These are phyloP conservation scores for Pelodiscus sinensis DNA, from an alignment of 2,113 vertebrate genomes.

Conservation along the genomic window DNA sequence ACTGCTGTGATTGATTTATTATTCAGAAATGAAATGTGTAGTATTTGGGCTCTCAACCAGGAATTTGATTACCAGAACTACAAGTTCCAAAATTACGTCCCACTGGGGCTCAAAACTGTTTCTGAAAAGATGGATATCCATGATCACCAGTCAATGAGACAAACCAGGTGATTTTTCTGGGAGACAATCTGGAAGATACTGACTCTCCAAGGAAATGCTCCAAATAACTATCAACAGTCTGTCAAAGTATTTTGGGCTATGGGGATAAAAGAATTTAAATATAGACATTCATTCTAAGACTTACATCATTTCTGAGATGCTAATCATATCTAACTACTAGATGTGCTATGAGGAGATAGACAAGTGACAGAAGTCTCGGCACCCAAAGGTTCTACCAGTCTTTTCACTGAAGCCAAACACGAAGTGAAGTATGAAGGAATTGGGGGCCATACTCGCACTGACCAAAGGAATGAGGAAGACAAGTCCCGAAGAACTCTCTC, in stretches of 20 bases:
- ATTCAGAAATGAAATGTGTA: not conserved
- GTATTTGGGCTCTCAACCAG: too few relatives aligned
- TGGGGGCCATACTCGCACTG: not conserved
- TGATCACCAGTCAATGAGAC: too few relatives aligned
- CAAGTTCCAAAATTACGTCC: too few relatives aligned
- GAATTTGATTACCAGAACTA: too few relatives aligned
- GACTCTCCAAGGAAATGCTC: not conserved
- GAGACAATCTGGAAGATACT: not conserved
- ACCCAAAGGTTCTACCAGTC: not conserved
- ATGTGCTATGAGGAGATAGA: not conserved
- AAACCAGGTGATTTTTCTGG: too few relatives aligned
- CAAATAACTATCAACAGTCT: not conserved
- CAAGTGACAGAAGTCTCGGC: not conserved
- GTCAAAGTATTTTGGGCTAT: not conserved
- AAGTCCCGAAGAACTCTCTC: not conserved
- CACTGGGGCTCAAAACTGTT: not conserved
- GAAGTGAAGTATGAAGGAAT: accelerated
- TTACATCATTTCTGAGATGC: not conserved
- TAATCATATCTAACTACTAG: not conserved
- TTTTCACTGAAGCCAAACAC: not conserved
- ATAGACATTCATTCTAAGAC: not conserved
- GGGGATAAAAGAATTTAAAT: not conserved
- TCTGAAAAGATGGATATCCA: not conserved
- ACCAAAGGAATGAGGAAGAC: not conserved
- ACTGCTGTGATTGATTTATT: not conserved